Percentiles rank a stretch among this genome's conserved stretches.
Conservation (phyloP, 2,888 invertebrate species). For the Elysia crispata region DNA sequence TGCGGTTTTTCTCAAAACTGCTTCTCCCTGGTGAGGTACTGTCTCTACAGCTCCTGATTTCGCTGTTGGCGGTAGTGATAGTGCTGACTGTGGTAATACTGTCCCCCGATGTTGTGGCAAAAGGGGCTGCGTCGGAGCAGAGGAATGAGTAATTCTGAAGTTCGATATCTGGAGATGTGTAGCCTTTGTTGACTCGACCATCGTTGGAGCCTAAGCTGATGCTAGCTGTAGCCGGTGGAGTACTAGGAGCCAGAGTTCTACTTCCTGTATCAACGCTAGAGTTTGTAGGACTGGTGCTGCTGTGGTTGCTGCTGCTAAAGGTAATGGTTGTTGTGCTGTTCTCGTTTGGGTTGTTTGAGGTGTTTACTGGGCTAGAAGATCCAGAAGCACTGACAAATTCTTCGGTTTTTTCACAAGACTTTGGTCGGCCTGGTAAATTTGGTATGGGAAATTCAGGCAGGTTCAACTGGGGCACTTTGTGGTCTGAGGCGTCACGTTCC, state of each 20-base stretch:
- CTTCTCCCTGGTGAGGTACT: background rate
- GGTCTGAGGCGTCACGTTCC: conserved; percentile 33
- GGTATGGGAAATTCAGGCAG: conserved; percentile 42
- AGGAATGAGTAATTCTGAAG: conserved; percentile 62
- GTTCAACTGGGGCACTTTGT: conserved; percentile 18
- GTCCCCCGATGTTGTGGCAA: background rate
- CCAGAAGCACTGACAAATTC: background rate
- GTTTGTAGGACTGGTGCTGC: conserved; percentile 51
- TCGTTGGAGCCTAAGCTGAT: conserved; percentile 55
- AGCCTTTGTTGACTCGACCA: conserved; percentile 71
- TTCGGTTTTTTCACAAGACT: background rate
- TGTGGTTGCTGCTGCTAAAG: conserved; percentile 49
- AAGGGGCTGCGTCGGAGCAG: background rate
- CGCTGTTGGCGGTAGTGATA: conserved; percentile 35
- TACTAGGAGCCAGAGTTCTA: background rate
- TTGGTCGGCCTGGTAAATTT: conserved; percentile 30
- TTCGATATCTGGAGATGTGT: conserved; percentile 74
- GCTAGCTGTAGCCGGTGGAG: conserved; percentile 44
- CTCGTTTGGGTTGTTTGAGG: background rate
- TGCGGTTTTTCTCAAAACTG: background rate
- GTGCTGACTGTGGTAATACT: background rate
- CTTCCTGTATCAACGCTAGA: conserved; percentile 30
- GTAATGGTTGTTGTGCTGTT: background rate
- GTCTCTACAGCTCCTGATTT: conserved; percentile 13
- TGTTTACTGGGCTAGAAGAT: background rate